Evolutionary conservation across 2,113 vertebrate species (phyloP), one percentile per base, ranked within the genome.

Genomic region (Aptenodytes patagonicus): DNA sequence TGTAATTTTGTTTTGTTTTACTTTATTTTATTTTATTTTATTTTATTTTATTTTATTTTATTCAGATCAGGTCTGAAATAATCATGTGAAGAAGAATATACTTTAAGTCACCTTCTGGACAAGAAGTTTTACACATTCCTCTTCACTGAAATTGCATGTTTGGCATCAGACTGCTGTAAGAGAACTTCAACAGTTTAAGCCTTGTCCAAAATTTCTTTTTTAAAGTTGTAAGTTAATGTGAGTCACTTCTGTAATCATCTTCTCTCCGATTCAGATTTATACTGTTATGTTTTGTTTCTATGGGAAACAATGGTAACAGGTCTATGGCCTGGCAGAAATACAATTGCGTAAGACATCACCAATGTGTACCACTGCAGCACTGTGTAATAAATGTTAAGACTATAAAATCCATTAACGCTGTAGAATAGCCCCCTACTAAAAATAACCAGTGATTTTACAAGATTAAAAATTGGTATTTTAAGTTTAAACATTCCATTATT

Each of bases 261-360:
- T 66, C 78, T 88, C 87, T 95, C 68, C 71, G 93, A 90, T 93
- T 94, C 89, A 71, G 94, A 95, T 95, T 97, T 94, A 95, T 93
- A 95, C 65, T 94, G 94, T 89, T 97, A 90, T 97, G 96, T 97
- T 97, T 95, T 97, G 96, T 97, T 97, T 97, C 96, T 87, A 97
- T 58, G 93, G 96, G 90, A 96, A 96, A 97, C 95, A 96, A 96
- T 90, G 94, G 93, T 93, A 97, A 90, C 34, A 87, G 38, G 81
- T 95, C 92, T 95, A 90, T 24, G 51, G 57, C 85, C 85, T 92
- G 91, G 95, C 84, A 97, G 68, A 70, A 95, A 91, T 73, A 90
- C 93, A 96, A 25, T 6, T 89, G 93, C 49, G 2, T 86, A 93
- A 96, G 55, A 87, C 94, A 96, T 34, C 54, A 91, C 46, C 93